Evolutionary conservation across 2,113 vertebrate species (phyloP), one percentile per base, ranked within the genome.

Genomic region (Chelonoidis abingdonii): DNA sequence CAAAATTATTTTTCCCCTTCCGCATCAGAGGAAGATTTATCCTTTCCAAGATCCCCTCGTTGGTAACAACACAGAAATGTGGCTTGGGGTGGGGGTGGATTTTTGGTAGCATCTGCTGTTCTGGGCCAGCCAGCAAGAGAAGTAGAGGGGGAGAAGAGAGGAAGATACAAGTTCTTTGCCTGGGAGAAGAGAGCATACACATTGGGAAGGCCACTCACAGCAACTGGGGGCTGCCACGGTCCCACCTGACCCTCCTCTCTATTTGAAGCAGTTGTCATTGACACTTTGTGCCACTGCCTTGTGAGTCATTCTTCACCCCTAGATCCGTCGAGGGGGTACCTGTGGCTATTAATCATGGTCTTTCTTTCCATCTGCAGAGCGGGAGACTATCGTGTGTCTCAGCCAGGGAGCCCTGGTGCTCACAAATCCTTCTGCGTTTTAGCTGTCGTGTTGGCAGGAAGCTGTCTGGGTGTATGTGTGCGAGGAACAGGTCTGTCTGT

Each of bases 1-100:
- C 84, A 90, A 94, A 95, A 94, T 83, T 84, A 5, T 56, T 89
- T 92, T 96, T 83, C 21, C 52, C 52, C 52, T 92, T 14, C 31
- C 84, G 59, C 0, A 1, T 79, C 85, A 87, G 50, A 49, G 57
- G 84, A 12, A 57, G 25, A 1, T n/a, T 86, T 89, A 57, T 84
- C 35, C 83, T 72, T 49, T 90, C 72, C 19, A 80, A 93, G 88
- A 12, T 62, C 76, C 83, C 86, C 41, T 27, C 5, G 21, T 1
- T 4, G 2, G 38, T 56, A 94, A 44, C 47, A 87, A 95, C 83
- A 83, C 83, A 96, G 89, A 95, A 95, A 92, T 56, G 35, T 72
- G 25, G 47, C 3, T 92, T 90, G 14, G 75, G 56, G 81, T 56
- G 80, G 16, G 75, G 62, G 80, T 27, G 24, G 78, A 81, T 96